Evolutionary conservation across 2,888 invertebrate species (phyloP), one percentile per base, ranked within the genome.

Genomic region (Abrostola tripartita): DNA sequence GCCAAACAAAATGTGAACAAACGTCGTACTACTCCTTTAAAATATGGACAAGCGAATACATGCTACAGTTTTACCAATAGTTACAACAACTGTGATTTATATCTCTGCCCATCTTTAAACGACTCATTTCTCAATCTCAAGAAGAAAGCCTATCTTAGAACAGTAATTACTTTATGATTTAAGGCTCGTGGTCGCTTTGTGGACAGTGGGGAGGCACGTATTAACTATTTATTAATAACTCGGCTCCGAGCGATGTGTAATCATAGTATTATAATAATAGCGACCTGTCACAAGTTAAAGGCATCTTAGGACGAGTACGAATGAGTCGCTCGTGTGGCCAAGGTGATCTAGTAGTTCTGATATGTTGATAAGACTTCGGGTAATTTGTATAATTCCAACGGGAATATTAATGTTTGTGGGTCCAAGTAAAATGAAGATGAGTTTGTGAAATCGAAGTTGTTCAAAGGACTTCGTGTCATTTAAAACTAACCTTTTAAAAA

Each of bases 101-200:
- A 76, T 65, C 65, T 71, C 62, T 72, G 65, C 58, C 78, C 85
- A 85, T 86, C 82, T 83, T 83, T 81, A 80, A 76, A 76, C 81
- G 86, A 87, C 87, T 87, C 88, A 88, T 90, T 90, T 88, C 90
- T 90, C 88, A 90, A 90, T 89, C 85, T 81, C 81, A 82, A 72
- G 71, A 86, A 85, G 90, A 89, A 89, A 89, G 87, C 83, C 85
- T 87, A 88, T 87, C 84, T 79, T 78, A 82, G 87, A 85, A 78
- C 85, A 65, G 86, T 89, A 89, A 92, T 92, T 92, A 91, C 87
- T 85, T 79, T 83, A 81, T 92, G 92, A 92, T 92, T 92, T 92
- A 93, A 88, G 84, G 78, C 79, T 83, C 71, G 81, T 81, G 85
- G 84, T 85, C 83, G 82, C 75, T 78, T 82, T 84, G 88, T 84